These are phyloP conservation scores for Phaenicophaeus curvirostris DNA, from an alignment of 2,797 vertebrate species.

Conservation along the genomic window DNA sequence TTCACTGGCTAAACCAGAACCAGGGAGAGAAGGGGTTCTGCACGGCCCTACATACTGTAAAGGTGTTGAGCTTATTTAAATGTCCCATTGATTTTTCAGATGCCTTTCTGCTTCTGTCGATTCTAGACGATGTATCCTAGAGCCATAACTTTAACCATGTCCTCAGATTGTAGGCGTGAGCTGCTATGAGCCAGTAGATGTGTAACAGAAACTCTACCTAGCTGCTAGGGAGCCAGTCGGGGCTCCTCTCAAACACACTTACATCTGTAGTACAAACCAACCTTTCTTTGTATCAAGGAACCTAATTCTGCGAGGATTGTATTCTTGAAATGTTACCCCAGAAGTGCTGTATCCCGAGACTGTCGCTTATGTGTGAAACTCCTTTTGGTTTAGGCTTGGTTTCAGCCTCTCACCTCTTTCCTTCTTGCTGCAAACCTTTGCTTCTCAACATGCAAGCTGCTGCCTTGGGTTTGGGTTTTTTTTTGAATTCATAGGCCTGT, in stretches of 20 bases:
- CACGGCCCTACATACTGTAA: neutral
- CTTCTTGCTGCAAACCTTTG: neutral
- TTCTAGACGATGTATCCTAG: conserved; percentile 60
- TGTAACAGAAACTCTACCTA: neutral
- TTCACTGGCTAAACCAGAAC: neutral
- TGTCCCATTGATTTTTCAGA: conserved; percentile 27
- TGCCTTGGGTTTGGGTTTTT: neutral
- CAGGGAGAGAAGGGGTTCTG: neutral
- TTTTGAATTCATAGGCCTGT: neutral
- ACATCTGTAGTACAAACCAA: conserved; percentile 34
- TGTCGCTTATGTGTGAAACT: neutral
- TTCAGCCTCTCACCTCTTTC: neutral
- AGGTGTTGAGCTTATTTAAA: conserved; percentile 53
- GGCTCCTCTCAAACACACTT: conserved; percentile 14
- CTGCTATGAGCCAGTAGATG: conserved; percentile 71
- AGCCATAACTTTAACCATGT: conserved; percentile 66
- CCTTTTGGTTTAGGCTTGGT: neutral
- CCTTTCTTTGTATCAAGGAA: conserved; percentile 65
- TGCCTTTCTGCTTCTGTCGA: conserved; percentile 66
- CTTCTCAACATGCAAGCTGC: neutral
- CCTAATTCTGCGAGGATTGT: conserved; percentile 4
- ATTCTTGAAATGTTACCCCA: conserved; percentile 30
- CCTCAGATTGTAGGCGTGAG: conserved; percentile 61
- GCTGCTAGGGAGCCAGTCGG: neutral
- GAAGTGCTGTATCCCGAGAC: conserved; percentile 31